Evolutionary conservation across 2,113 vertebrate species (phyloP), one percentile per base, ranked within the genome.

Genomic region (Salvelinus fontinalis): DNA sequence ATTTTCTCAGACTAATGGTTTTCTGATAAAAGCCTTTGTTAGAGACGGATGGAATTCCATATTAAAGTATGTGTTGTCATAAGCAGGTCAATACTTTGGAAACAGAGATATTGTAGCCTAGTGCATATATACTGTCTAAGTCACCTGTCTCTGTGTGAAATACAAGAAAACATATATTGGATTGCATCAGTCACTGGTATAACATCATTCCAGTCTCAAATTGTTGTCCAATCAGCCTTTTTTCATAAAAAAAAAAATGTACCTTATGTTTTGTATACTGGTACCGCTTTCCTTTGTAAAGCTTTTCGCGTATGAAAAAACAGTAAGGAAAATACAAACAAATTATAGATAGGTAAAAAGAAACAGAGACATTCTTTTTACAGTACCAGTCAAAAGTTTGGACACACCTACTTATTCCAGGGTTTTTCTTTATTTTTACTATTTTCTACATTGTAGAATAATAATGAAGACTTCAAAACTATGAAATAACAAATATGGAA

Each of bases 311-410:
- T 74, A 79, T 79, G 34, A 60, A 9, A 31, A 67, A 67, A 12
- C 31, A 24, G 26, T 3, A 67, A 67, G 29, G 29, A 5, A 34
- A 18, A 67, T 67, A 49, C 22, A 57, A 76, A 76, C 57, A 70
- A 76, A 57, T 39, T 39, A 60, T 80, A 79, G 69, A 39, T 73
- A 77, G 59, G 24, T 72, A 13, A 73, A 82, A 85, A 87, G 87
- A 89, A 79, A 82, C 68, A 44, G 64, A 82, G 74, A 88, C 66
- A 80, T 54, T 88, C 84, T 83, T 89, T 88, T 92, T 91, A 34
- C 34, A 34, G 34, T 34, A 34, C 34, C 34, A 34, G 34, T 34
- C 34, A 34, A 34, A 34, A 1, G 34, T 34, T 34, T 34, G 6
- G 34, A 34, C 34, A 34, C 34, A 2, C 34, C 34, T 34, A 34